Conservation (phyloP, 2,888 invertebrate species). For the Argyresthia albistria region DNA sequence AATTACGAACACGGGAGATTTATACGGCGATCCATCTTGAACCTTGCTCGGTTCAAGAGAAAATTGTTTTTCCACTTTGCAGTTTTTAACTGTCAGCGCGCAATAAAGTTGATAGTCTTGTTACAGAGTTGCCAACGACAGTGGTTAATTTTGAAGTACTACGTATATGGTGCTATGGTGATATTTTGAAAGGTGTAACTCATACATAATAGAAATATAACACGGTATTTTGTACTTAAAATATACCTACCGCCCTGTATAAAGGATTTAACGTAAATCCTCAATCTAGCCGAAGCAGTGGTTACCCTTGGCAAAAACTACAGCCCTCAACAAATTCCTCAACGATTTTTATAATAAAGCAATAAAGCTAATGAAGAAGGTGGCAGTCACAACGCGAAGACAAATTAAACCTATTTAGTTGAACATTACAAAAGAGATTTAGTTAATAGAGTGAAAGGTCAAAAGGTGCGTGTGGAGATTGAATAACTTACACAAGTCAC, state of each 20-base stretch:
- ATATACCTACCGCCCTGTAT: too few species aligned
- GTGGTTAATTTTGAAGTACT: too few species aligned
- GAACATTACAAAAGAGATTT: constrained; percentile 12
- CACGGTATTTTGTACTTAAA: too few species aligned
- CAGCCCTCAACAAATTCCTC: too few species aligned
- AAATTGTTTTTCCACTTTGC: constrained; percentile 52
- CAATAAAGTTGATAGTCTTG: not conserved
- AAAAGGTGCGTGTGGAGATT: constrained; percentile 23
- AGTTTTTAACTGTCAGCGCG: constrained; percentile 17
- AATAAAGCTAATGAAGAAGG: not conserved
- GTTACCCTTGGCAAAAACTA: too few species aligned
- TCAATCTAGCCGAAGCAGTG: too few species aligned
- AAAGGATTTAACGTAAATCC: too few species aligned
- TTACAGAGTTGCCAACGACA: not conserved
- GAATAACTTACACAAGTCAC: constrained; percentile 16
- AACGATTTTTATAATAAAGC: not conserved
- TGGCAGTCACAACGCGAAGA: constrained; percentile 17
- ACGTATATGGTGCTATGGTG: too few species aligned
- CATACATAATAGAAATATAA: too few species aligned
- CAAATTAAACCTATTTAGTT: constrained; percentile 33
- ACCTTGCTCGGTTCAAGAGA: constrained; percentile 25
- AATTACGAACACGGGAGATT: constrained; percentile 64
- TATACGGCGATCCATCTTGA: constrained; percentile 61
- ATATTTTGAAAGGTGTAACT: too few species aligned
- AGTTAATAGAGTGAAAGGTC: constrained; percentile 17